phyloP scores from a whole-genome alignment of 2,113 vertebrate genomes.

The Mobula birostris region DNA sequence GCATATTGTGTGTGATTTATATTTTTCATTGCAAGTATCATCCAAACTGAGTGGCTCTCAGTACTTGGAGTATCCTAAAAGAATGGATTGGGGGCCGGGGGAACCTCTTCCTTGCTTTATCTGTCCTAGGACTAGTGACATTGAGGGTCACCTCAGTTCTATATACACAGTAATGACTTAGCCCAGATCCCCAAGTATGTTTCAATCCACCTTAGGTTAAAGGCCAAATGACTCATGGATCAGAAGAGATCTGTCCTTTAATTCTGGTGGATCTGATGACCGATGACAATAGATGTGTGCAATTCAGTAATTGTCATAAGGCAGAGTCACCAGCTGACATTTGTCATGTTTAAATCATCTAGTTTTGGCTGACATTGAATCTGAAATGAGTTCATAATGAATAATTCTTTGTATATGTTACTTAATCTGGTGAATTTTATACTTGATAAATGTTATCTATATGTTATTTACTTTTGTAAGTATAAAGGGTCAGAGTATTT shows the following conservation, averaged over 20 bases:
- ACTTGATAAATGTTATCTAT: background rate
- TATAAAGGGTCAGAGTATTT: background rate
- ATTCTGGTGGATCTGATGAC: background rate
- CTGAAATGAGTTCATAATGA: background rate
- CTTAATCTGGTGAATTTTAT: background rate
- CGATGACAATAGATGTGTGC: background rate
- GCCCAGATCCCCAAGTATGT: too few relatives aligned
- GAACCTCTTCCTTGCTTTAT: too few relatives aligned
- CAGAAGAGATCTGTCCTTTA: background rate
- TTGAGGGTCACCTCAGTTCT: too few relatives aligned
- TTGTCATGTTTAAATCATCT: background rate
- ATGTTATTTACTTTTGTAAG: background rate
- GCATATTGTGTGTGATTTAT: too few relatives aligned
- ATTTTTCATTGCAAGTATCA: background rate
- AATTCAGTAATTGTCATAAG: background rate
- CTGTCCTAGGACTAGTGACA: too few relatives aligned
- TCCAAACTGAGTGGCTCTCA: background rate
- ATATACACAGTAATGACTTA: too few relatives aligned
- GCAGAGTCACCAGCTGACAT: background rate
- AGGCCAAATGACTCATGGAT: background rate
- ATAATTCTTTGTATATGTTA: background rate
- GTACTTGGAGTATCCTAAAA: too few relatives aligned
- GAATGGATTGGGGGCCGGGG: too few relatives aligned
- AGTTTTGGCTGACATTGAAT: background rate
- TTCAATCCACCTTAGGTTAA: background rate